Evolutionary conservation across 2,113 vertebrate species (phyloP).

Genomic region (Prochilodus magdalenae): DNA sequence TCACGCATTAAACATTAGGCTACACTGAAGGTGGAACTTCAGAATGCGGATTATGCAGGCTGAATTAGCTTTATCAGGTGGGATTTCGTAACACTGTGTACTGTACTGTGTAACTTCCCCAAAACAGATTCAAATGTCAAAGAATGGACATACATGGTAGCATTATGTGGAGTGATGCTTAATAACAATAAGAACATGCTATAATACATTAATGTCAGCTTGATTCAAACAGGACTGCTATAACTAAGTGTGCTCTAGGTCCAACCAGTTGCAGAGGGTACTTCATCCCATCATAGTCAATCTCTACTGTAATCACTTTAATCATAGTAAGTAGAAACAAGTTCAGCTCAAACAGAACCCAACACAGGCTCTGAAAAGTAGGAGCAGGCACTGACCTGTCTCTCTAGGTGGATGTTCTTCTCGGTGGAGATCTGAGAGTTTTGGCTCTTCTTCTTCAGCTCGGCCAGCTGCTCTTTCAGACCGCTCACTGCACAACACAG

Average conservation of each 20-base stretch:
- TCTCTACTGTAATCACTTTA: neutral
- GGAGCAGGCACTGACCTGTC: conserved; percentile 79
- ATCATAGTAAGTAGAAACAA: neutral
- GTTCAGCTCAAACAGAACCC: neutral
- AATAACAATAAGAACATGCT: neutral
- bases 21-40: neutral
- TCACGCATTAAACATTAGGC: neutral
- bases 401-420: conserved; percentile 91
- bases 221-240: neutral
- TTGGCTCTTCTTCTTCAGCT: conserved; percentile 91
- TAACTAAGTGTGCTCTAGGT: no score
- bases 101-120: no score
- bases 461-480: conserved; percentile 94
- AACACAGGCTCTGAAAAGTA: neutral
- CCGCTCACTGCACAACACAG: conserved; percentile 82
- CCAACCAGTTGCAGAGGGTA: no score
- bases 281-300: no score
- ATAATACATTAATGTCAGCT: neutral
- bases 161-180: neutral
- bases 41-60: neutral
- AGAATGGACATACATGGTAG: neutral
- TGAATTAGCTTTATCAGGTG: neutral
- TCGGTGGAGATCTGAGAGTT: conserved; percentile 92
- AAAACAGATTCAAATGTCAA: no score
- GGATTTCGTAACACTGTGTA: no score